Conservation (phyloP, 1,140 invertebrate species). For the Belonocnema kinseyi region DNA sequence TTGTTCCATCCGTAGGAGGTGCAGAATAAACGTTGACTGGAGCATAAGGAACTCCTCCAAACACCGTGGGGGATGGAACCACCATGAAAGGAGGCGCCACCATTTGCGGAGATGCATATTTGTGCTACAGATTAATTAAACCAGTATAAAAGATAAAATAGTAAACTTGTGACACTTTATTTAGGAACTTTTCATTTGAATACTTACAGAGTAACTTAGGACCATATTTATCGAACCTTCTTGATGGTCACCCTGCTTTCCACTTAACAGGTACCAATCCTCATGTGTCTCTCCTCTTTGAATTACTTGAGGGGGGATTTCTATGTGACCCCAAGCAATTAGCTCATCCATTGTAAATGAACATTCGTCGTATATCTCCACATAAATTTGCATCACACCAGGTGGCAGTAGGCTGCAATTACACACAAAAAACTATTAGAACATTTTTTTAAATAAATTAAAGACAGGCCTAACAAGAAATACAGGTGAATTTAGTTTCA, state of each 20-base stretch:
- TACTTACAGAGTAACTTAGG: constrained; percentile 85
- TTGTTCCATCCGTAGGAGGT: constrained; percentile 61
- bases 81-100: constrained; percentile 78
- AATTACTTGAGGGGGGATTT: constrained; percentile 86
- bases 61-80: constrained; percentile 76
- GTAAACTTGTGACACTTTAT: constrained; percentile 12
- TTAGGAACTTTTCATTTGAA: constrained; percentile 32
- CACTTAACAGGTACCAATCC: constrained; percentile 94
- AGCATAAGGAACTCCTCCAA: constrained; percentile 63
- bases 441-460: no score
- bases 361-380: constrained; percentile 98
- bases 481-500: constrained; percentile 32
- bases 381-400: constrained; percentile 90
- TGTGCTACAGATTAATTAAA: constrained; percentile 49
- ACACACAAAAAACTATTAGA: constrained; percentile 30
- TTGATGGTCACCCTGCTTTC: constrained; percentile 93
- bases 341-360: constrained; percentile 97
- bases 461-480: no score
- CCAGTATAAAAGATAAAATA: constrained; percentile 32
- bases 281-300: constrained; percentile 92
- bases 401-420: constrained; percentile 86
- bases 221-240: constrained; percentile 92
- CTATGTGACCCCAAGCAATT: constrained; percentile 93
- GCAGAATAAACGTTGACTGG: constrained; percentile 74
- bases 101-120: constrained; percentile 58